Percentiles rank a stretch among this genome's conserved stretches.
Conservation (phyloP, 2,113 vertebrate genomes). For the Rhineura floridana region DNA sequence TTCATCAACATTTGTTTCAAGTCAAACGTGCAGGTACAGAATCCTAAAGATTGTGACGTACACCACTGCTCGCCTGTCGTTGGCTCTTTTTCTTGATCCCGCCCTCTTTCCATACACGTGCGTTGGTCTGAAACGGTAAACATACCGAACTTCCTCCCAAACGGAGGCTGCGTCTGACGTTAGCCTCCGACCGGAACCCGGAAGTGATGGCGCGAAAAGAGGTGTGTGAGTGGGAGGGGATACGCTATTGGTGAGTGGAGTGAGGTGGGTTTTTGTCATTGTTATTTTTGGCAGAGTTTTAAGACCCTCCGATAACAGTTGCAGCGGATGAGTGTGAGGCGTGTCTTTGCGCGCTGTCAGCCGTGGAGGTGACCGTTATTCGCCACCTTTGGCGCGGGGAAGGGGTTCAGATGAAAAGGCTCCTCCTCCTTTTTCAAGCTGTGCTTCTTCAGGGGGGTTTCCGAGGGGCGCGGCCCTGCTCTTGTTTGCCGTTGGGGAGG, state of each 20-base stretch:
- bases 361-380: neutral
- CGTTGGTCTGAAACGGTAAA: neutral
- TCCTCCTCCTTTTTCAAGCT: neutral
- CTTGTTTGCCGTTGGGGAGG: neutral
- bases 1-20: no score
- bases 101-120: neutral
- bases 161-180: slow-evolving; percentile 4
- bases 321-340: neutral
- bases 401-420: neutral
- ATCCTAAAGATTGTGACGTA: no score
- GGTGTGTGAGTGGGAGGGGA: neutral
- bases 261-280: neutral
- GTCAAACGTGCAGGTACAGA: no score
- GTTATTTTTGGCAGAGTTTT: neutral
- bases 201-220: slow-evolving; percentile 24
- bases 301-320: neutral
- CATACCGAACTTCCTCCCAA: neutral
- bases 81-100: neutral
- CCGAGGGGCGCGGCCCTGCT: neutral
- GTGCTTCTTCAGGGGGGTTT: neutral
- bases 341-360: neutral
- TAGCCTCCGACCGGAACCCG: slow-evolving; percentile 27
- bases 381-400: neutral
- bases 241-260: rapidly evolving
- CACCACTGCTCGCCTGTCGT: no score